Evolutionary conservation across 2,888 invertebrate genomes (phyloP).

Genomic region (Notodonta dromedarius): DNA sequence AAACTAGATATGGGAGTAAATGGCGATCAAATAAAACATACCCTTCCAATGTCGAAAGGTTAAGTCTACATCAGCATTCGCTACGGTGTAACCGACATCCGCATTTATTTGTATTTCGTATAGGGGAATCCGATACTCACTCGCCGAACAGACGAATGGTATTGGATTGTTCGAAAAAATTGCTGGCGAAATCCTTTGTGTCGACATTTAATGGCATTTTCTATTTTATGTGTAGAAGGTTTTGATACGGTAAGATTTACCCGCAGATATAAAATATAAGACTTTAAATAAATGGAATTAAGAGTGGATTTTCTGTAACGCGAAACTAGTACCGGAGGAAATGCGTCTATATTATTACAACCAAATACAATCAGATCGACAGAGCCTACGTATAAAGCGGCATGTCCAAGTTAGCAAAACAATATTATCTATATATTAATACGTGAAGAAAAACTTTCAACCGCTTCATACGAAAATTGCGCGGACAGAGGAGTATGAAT

Average conservation of each 20-base stretch:
- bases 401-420: no score
- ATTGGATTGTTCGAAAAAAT: conserved; percentile 61
- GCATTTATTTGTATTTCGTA: conserved; percentile 68
- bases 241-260: conserved; percentile 27
- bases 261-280: neutral
- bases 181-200: conserved; percentile 53
- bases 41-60: no score
- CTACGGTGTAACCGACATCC: conserved; percentile 55
- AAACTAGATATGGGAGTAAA: no score
- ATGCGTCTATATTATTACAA: no score
- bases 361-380: no score
- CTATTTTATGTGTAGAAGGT: conserved; percentile 33
- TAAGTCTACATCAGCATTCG: conserved; percentile 8
- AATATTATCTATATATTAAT: no score
- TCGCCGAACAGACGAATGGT: conserved; percentile 55
- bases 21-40: no score
- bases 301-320: conserved; percentile 29
- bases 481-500: no score
- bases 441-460: no score
- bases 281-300: conserved; percentile 61
- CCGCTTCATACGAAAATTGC: no score
- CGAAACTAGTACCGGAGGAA: no score
- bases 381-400: no score
- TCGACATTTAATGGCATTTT: conserved; percentile 38
- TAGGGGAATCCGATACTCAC: conserved; percentile 68